Evolutionary conservation across 1,140 invertebrate species (phyloP), one percentile per base, ranked within the genome.

Genomic region (Drosophila trapezifrons): DNA sequence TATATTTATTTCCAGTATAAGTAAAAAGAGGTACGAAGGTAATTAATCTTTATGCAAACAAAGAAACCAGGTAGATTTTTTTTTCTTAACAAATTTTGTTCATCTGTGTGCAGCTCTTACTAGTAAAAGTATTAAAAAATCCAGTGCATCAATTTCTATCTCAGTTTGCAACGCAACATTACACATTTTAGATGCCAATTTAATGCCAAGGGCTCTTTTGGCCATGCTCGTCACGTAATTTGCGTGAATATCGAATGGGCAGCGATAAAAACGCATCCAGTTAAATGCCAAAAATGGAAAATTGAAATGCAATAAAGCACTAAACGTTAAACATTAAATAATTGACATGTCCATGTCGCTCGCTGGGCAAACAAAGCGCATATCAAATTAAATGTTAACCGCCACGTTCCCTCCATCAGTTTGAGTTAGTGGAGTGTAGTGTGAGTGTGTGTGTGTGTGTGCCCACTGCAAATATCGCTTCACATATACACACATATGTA

Each of bases 241-340:
- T 20, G 63, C 15, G 37, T 57, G 49, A 56, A 71, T 40, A 57
- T 60, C 56, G 60, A 52, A 69, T 76, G 46, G 43, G 51, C n/a
- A 35, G 59, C 59, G 57, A 78, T 64, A 60, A 55, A 81, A 72
- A 82, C 51, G 47, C 76, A 62, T 47, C n/a, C 18, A 40, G 65
- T 55, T 55, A 51, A 80, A 70, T 52, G 65, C 58, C 67, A 67
- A 63, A 78, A 80, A 85, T 77, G 62, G 32, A 56, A 71, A 82
- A 85, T 78, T 78, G 67, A 78, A 76, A 76, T 78, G 78, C 75
- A 85, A 78, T 82, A 86, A 76, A 70, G 78, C 75, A 67, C 55
- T 86, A 82, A 86, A 80, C 51, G 72, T 64, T 86, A 58, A 82
- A 76, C 56, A 81, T 60, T 86, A 58, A 79, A 82, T 86, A 86